These are phyloP conservation scores for Cladopsammia gracilis DNA, from an alignment of 64 coral and sea anemone genomes.

Conservation along the genomic window DNA sequence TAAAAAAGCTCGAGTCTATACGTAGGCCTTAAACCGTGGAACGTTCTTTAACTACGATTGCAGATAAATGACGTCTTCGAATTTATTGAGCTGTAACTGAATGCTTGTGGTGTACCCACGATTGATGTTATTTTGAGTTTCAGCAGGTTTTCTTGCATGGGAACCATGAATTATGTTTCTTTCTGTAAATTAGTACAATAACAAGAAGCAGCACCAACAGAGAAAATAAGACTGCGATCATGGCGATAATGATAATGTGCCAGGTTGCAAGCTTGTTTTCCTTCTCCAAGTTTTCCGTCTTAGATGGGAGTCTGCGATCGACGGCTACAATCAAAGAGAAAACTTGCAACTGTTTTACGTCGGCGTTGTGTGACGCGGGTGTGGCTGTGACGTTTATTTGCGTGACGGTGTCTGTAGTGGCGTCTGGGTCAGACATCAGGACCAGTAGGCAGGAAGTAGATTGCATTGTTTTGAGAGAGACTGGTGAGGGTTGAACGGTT, in stretches of 20 bases:
- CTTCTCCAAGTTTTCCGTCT: not conserved
- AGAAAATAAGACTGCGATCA: not conserved
- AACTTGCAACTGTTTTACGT: not conserved
- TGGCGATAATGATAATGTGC: not conserved
- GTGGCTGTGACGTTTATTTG: conserved; percentile 11
- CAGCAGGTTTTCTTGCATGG: not conserved
- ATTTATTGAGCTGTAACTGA: no score
- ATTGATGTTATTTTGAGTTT: not conserved
- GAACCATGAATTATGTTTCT: not conserved
- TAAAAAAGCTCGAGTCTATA: no score
- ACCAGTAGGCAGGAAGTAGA: not conserved
- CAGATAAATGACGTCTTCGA: not conserved
- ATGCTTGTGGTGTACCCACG: not conserved
- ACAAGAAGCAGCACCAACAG: not conserved
- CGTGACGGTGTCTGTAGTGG: not conserved
- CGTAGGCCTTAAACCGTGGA: no score
- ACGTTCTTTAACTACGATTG: no score
- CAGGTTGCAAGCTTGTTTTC: not conserved
- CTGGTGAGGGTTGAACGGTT: not conserved
- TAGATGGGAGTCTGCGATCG: not conserved
- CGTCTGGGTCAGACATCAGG: not conserved
- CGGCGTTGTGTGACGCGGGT: not conserved
- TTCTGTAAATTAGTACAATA: not conserved
- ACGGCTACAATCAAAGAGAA: conserved; percentile 7
- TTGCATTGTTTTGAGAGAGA: not conserved